Conservation (phyloP, 1,140 invertebrate species). For the Calliopsis andreniformis region DNA sequence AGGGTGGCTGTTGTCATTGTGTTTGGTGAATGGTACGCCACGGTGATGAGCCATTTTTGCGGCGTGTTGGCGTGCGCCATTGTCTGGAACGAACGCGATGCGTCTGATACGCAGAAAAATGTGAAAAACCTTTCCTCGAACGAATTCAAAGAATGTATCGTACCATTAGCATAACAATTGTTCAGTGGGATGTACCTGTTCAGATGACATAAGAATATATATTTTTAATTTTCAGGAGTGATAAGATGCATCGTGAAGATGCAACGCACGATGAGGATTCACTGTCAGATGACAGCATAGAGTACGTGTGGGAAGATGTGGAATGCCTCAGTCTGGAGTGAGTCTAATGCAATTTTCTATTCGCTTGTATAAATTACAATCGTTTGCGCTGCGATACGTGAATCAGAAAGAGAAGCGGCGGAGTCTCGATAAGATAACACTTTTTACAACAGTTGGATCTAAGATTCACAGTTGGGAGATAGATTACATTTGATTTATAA, state of each 20-base stretch:
- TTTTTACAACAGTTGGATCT: no score
- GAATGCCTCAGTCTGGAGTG: constrained; percentile 44
- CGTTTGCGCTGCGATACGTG: no score
- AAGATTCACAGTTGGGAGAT: no score
- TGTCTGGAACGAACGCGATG: constrained; percentile 11
- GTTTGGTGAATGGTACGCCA: constrained; percentile 56
- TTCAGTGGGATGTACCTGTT: no score
- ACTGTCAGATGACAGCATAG: constrained; percentile 33
- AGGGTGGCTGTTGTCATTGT: constrained; percentile 52
- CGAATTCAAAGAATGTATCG: neutral
- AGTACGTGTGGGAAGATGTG: constrained; percentile 36
- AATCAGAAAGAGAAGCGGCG: no score
- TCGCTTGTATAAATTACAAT: no score
- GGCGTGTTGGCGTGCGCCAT: constrained; percentile 43
- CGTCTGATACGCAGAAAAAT: neutral
- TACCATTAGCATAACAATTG: neutral
- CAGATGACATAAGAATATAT: neutral
- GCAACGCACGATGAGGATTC: constrained; percentile 7
- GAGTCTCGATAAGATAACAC: no score
- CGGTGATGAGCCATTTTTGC: constrained; percentile 34
- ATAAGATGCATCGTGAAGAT: neutral
- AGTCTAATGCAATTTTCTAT: constrained; percentile 13
- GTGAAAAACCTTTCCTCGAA: neutral
- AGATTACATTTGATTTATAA: no score
- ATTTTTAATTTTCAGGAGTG: constrained; percentile 25